phyloP scores from a whole-genome alignment of 2,888 invertebrate genomes.

The Altica lythri region DNA sequence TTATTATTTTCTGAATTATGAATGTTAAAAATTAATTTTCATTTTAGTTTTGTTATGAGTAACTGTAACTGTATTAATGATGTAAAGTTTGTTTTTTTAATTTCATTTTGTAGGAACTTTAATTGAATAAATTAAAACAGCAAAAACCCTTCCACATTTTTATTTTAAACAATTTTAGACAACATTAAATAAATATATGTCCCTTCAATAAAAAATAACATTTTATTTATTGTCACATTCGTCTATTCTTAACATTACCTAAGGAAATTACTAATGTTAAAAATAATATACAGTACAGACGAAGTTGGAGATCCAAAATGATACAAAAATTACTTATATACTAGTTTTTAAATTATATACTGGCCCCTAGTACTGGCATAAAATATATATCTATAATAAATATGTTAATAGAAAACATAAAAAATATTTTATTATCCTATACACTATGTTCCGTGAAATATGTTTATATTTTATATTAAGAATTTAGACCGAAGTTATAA shows the following conservation, averaged over 20 bases:
- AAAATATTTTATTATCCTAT: neutral
- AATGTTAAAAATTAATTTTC: no score
- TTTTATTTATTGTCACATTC: conserved; percentile 35
- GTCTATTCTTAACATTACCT: conserved; percentile 34
- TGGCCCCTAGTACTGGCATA: conserved; percentile 51
- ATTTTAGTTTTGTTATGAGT: no score
- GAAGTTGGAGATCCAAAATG: conserved; percentile 36
- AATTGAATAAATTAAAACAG: neutral
- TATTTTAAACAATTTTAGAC: conserved; percentile 46
- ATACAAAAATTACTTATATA: conserved; percentile 22
- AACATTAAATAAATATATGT: conserved; percentile 46
- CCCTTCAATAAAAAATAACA: conserved; percentile 40
- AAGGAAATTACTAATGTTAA: conserved; percentile 26
- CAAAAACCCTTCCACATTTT: conserved; percentile 41
- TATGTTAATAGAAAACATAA: no score
- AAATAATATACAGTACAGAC: conserved; percentile 32
- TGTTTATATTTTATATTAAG: no score
- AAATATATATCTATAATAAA: conserved; percentile 27
- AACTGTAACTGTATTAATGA: no score
- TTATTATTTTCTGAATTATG: no score
- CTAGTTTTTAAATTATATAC: conserved; percentile 42
- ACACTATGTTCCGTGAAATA: no score
- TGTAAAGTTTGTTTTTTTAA: neutral
- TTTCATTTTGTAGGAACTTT: neutral
- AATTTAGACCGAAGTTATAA: no score